Evolutionary conservation across 2,113 vertebrate species (phyloP).

Genomic region (Rallus limicola): DNA sequence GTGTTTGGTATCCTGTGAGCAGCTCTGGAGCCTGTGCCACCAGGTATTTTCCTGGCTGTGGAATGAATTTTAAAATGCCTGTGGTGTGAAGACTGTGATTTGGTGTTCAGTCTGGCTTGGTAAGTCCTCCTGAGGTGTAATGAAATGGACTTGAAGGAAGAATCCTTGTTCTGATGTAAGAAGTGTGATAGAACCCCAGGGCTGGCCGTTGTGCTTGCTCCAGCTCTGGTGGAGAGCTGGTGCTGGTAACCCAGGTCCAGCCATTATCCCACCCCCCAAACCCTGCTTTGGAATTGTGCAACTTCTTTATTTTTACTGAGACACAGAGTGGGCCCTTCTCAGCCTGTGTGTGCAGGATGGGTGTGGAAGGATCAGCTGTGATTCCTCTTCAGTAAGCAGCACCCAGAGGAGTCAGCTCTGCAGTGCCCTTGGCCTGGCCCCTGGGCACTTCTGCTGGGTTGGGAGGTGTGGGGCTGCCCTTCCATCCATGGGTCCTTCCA

Average conservation of each 20-base stretch:
- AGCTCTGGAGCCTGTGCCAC: not conserved
- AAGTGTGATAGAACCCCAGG: not conserved
- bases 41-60: not conserved
- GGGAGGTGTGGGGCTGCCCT: not conserved
- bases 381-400: not conserved
- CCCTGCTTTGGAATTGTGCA: not conserved
- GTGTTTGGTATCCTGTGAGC: not conserved
- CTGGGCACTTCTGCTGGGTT: accelerated
- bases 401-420: not conserved
- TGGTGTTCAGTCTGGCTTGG: not conserved
- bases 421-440: accelerated
- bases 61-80: not conserved
- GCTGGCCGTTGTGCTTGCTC: not conserved
- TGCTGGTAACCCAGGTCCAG: not conserved
- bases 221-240: not conserved
- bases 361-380: not conserved
- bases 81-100: not conserved
- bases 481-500: too few species aligned
- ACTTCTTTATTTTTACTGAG: not conserved
- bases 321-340: not conserved
- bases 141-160: not conserved
- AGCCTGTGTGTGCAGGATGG: accelerated
- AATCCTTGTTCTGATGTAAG: not conserved
- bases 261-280: accelerated
- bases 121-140: not conserved